Base-by-base conservation (phyloP, 2,113 vertebrate genomes). In the Hippocampus zosterae region DNA sequence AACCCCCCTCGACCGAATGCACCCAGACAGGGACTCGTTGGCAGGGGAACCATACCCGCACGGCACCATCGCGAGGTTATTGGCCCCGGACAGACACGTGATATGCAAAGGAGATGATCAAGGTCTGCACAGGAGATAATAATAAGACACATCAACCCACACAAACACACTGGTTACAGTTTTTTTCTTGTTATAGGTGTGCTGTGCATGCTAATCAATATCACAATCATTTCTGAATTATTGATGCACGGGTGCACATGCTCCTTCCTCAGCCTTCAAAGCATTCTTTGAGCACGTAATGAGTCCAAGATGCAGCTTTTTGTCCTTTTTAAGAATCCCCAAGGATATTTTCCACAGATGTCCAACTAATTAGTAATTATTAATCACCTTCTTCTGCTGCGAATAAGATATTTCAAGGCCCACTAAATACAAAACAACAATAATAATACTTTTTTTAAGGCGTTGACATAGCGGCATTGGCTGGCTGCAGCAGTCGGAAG, bases 21-120 rank as follows among this genome's bases (percentile, higher is more conserved):
- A 91, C 93, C 91, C 90, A 93, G 93, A 93, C 93, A 89, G 89
- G 85, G 89, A 92, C 91, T 91, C 90, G 81, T 88, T 65, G 52
- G 81, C 87, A 88, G 93, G 92, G 92, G 93, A 92, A 92, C 92
- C 87, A 89, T 88, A 91, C 91, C 91, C 91, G 91, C 94, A 91
- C 92, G 91, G 88, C 88, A 90, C 92, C 88, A 82, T 88, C 88
- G 88, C 74, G 59, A 85, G 92, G 84, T 92, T 93, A 98, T 98
- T 96, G 96, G 92, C 89, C 92, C 77, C 82, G 79, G 70, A 72
- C 75, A 86, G 85, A 79, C 96, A 95, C 93, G 95, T 96, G 96
- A 96, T 94, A 96, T 96, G 96, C 95, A 97, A 98, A 98, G 87
- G 87, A 92, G 93, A 88, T 84, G 91, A 92, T 92, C 92, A 92